phyloP scores from a whole-genome alignment of 2,113 vertebrate species.

The Pelobates fuscus region DNA sequence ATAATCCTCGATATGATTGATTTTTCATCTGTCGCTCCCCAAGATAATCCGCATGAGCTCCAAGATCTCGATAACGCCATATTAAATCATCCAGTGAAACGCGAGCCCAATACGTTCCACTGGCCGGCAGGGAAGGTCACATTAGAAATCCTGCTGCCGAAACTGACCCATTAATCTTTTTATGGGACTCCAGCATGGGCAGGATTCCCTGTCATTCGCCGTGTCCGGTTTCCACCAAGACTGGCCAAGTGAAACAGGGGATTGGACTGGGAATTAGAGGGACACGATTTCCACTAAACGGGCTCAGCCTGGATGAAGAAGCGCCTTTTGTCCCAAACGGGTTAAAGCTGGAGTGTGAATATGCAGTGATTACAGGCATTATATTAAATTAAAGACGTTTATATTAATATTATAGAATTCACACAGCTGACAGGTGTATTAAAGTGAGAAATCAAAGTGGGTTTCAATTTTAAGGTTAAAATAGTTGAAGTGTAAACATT shows the following conservation, averaged over 20 bases:
- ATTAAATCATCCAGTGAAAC: constrained; percentile 23
- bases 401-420: too few species aligned
- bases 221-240: not conserved
- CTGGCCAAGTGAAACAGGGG: not conserved
- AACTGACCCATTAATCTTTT: constrained; percentile 39
- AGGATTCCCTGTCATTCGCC: not conserved
- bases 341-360: too few species aligned
- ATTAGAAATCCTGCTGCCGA: constrained; percentile 21
- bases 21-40: constrained; percentile 12
- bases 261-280: too few species aligned
- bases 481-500: too few species aligned
- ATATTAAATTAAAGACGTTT: too few species aligned
- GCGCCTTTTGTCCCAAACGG: too few species aligned
- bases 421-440: too few species aligned
- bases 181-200: constrained; percentile 15
- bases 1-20: not conserved
- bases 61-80: not conserved
- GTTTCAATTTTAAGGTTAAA: too few species aligned
- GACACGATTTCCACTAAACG: too few species aligned
- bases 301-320: too few species aligned
- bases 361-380: too few species aligned
- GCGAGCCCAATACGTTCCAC: not conserved
- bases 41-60: constrained; percentile 19
- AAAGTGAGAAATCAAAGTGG: too few species aligned
- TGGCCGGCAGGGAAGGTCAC: constrained; percentile 30